These are phyloP conservation scores for Tethea ocularis DNA, from an alignment of 2,888 invertebrate species.

Conservation along the genomic window DNA sequence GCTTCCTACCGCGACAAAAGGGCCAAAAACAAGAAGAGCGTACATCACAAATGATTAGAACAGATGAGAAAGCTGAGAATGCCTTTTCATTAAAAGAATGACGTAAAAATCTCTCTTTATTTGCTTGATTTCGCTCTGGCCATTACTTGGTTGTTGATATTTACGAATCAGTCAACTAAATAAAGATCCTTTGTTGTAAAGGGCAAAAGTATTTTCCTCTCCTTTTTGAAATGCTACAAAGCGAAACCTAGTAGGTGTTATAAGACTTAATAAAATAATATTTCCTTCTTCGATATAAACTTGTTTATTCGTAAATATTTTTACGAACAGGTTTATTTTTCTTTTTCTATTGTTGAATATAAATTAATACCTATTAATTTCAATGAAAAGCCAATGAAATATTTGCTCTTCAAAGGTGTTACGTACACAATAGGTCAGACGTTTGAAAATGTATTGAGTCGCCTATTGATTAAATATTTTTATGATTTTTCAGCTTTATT, in stretches of 20 bases:
- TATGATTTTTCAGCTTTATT: too few species aligned
- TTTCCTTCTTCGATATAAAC: background rate
- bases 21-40: too few species aligned
- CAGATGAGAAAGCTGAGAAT: too few species aligned
- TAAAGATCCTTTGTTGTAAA: background rate
- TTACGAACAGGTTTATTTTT: background rate
- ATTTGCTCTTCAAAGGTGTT: background rate
- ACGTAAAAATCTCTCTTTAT: background rate
- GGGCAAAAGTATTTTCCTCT: slow-evolving; percentile 1
- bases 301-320: background rate
- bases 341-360: background rate
- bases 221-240: background rate
- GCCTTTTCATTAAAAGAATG: too few species aligned
- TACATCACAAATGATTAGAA: too few species aligned
- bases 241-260: background rate
- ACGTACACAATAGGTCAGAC: too few species aligned
- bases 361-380: background rate
- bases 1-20: too few species aligned
- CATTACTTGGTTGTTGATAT: background rate
- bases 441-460: too few species aligned
- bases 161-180: background rate
- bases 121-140: background rate
- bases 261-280: background rate
- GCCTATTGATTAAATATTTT: too few species aligned
- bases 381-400: background rate